phyloP scores from a whole-genome alignment of 2,797 vertebrate genomes.

The Pangasius macronema region DNA sequence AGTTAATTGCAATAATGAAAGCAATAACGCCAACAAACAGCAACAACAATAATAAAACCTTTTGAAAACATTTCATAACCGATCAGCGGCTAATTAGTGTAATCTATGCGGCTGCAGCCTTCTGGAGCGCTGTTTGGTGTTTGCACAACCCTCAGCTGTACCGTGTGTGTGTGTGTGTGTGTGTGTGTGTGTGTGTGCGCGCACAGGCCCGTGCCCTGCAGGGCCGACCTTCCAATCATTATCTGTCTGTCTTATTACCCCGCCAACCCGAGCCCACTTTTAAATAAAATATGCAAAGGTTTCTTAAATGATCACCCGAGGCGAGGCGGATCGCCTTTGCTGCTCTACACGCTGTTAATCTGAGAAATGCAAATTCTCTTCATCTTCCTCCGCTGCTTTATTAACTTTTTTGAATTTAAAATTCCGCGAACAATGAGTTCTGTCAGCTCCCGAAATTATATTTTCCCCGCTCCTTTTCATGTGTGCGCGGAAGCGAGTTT shows the following conservation, averaged over 20 bases:
- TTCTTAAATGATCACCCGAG: conserved; percentile 99
- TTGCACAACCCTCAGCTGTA: conserved; percentile 69
- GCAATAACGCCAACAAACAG: conserved; percentile 81
- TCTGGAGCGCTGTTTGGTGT: conserved; percentile 89
- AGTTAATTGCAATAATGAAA: conserved; percentile 81
- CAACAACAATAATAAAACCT: conserved; percentile 86
- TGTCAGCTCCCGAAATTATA: conserved; percentile 99
- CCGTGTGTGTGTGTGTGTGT: conserved; percentile 42
- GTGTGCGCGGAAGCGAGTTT: conserved; percentile 94
- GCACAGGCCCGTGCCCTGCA: conserved; percentile 89
- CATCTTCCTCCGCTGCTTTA: conserved; percentile 99
- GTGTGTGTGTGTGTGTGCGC: conserved; percentile 60
- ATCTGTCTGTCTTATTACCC: conserved; percentile 99
- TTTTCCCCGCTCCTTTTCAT: conserved; percentile 96
- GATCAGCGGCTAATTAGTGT: conserved; percentile 99
- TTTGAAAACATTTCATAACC: conserved; percentile 92
- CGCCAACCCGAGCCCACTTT: conserved; percentile 99
- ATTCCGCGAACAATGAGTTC: conserved; percentile 99
- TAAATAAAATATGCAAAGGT: conserved; percentile 99
- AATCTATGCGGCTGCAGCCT: conserved; percentile 90
- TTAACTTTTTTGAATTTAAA: conserved; percentile 99
- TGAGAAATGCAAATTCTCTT: conserved; percentile 99
- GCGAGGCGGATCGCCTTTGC: conserved; percentile 98
- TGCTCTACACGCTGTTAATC: conserved; percentile 99
- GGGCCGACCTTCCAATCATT: conserved; percentile 99